Evolutionary conservation across 2,113 vertebrate genomes (phyloP), one percentile per base, ranked within the genome.

Genomic region (Ailurus styani): DNA sequence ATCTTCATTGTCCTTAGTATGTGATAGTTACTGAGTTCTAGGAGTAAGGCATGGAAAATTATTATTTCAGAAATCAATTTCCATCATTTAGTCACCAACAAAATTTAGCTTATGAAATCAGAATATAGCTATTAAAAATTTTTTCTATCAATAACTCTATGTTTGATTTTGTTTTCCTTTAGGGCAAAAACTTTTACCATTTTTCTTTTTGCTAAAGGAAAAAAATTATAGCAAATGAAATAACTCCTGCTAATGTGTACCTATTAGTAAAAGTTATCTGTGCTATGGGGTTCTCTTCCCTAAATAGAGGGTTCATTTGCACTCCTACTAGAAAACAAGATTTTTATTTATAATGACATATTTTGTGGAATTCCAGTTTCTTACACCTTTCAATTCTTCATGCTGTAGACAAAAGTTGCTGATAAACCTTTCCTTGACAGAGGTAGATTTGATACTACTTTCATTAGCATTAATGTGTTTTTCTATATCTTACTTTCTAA

Each of bases 401-500:
- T 81, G 27, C 18, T 77, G 2, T 83, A 91, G 55, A 91, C 68
- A 96, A 84, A 96, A 87, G 42, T 94, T 96, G 25, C 75, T 95
- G 60, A 84, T 90, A 90, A 96, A 91, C 13, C 34, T 66, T 96
- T 83, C 5, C 29, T 37, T 90, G 29, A 68, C 87, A 93, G 57
- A 96, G 42, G 34, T 55, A 60, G n/a, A 72, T 94, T 42, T 93
- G 81, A 94, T 88, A 90, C 57, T 70, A 60, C 42, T 94, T 97
- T 93, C 55, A 95, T 94, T 91, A 94, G 42, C 54, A 77, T 97
- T 87, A 93, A 78, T 89, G 77, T 86, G 27, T 83, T 96, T 90
- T 93, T 87, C 87, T 97, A 52, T 96, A 95, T 97, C 77, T 95
- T 72, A 90, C 11, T 91, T 96, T 95, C 77, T 97, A 93, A 96